phyloP scores from a whole-genome alignment of 1,140 invertebrate species.

The Tetramorium alpestre region DNA sequence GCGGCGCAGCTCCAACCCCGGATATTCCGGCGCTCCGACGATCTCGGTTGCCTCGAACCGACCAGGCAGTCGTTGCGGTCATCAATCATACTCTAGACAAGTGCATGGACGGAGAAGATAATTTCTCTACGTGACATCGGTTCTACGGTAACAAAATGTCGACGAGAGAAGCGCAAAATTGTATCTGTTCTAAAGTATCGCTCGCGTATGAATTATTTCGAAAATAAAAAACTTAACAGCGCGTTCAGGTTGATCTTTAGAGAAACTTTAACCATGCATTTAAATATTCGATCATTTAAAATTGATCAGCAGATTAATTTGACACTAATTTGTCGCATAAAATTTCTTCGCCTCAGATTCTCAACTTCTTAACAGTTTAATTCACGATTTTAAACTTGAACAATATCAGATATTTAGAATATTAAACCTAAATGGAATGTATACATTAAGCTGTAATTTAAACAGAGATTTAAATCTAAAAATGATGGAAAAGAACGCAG shows the following conservation, averaged over 20 bases:
- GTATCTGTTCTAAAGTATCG: background rate
- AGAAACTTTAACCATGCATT: background rate
- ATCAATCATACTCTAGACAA: conserved; percentile 59
- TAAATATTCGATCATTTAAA: background rate
- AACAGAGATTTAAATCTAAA: background rate
- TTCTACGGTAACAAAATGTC: conserved; percentile 25
- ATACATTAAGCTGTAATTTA: background rate
- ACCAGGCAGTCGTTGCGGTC: conserved; percentile 34
- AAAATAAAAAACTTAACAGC: background rate
- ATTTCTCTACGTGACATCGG: conserved; percentile 13
- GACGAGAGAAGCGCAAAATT: conserved; percentile 1
- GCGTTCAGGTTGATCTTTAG: background rate
- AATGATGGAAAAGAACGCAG: background rate
- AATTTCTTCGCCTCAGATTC: background rate
- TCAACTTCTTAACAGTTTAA: background rate
- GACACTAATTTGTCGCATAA: background rate
- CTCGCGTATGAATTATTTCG: background rate
- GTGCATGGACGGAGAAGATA: conserved; percentile 66
- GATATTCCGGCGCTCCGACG: conserved; percentile 37
- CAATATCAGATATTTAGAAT: background rate
- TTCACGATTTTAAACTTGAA: background rate
- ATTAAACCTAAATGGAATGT: background rate
- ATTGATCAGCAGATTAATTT: background rate
- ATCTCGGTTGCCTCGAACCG: conserved; percentile 13
- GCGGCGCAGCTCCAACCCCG: conserved; percentile 18